Percentiles rank a stretch among this genome's conserved stretches.
Conservation (phyloP, 2,113 vertebrate genomes). For the Nycticryphes semicollaris region DNA sequence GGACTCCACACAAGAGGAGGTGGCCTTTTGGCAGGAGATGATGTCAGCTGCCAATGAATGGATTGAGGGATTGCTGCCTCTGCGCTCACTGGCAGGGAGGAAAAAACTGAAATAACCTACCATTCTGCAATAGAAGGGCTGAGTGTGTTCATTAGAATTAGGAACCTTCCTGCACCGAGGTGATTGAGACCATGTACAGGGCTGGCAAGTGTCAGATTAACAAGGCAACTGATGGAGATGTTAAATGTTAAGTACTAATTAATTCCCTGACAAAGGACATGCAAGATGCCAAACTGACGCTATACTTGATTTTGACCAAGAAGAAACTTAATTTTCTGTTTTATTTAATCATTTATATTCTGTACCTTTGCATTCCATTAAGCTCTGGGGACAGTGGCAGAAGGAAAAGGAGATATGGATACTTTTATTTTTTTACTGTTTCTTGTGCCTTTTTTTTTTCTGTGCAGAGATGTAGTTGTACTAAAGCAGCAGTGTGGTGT, state of each 20-base stretch:
- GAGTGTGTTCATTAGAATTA: not conserved
- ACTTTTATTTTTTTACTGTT: not conserved
- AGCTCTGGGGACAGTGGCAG: not conserved
- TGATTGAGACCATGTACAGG: not conserved
- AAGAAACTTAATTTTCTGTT: constrained; percentile 1
- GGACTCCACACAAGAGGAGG: constrained; percentile 74
- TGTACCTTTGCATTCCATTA: not conserved
- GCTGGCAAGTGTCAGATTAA: not conserved
- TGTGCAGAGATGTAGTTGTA: not conserved
- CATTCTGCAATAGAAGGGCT: not conserved
- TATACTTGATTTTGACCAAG: not conserved
- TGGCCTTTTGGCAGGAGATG: constrained; percentile 77
- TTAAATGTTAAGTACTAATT: not conserved
- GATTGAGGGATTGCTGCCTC: constrained; percentile 68
- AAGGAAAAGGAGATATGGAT: not conserved
- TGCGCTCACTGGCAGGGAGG: constrained; percentile 64
- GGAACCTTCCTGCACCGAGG: not conserved
- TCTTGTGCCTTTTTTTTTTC: not conserved
- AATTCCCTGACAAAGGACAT: not conserved
- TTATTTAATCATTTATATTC: not conserved
- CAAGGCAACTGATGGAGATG: not conserved
- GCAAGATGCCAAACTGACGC: not conserved
- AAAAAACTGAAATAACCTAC: constrained; percentile 52
- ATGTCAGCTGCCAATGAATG: constrained; percentile 69
- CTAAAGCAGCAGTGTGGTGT: not conserved